phyloP scores from a whole-genome alignment of 2,888 invertebrate species.

The Hirtodrosophila trivittata region DNA sequence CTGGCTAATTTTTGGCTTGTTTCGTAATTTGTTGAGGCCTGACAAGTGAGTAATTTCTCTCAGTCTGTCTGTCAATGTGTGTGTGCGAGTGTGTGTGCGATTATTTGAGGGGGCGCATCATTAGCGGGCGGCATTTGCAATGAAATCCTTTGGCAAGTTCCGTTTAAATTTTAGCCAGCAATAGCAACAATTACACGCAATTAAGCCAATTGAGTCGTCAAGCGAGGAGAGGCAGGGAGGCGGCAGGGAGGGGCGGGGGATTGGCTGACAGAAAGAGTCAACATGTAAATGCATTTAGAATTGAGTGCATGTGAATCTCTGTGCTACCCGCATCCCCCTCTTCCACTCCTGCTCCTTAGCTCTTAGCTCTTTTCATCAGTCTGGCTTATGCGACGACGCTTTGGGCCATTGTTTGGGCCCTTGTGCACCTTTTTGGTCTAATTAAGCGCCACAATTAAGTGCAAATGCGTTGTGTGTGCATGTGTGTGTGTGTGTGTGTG shows the following conservation, averaged over 20 bases:
- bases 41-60: constrained; percentile 61
- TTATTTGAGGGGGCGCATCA: constrained; percentile 24
- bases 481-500: constrained; percentile 15
- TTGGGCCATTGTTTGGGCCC: constrained; percentile 67
- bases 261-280: constrained; percentile 17
- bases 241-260: no score
- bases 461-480: constrained; percentile 60
- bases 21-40: constrained; percentile 50
- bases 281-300: constrained; percentile 67
- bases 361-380: background rate
- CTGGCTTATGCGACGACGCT: constrained; percentile 26
- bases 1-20: constrained; percentile 55
- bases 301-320: constrained; percentile 30
- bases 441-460: constrained; percentile 80
- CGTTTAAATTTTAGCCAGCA: constrained; percentile 37
- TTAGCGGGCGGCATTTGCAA: constrained; percentile 43
- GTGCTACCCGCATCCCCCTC: background rate
- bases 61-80: constrained; percentile 8
- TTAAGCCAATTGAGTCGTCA: constrained; percentile 76
- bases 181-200: constrained; percentile 72
- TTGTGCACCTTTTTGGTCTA: constrained; percentile 76
- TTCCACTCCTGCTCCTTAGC: background rate
- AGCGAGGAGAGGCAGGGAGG: background rate
- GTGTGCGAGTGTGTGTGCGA: background rate
- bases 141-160: constrained; percentile 53